Evolutionary conservation across 2,113 vertebrate genomes (phyloP), one percentile per base, ranked within the genome.

Genomic region (Saccopteryx bilineata): DNA sequence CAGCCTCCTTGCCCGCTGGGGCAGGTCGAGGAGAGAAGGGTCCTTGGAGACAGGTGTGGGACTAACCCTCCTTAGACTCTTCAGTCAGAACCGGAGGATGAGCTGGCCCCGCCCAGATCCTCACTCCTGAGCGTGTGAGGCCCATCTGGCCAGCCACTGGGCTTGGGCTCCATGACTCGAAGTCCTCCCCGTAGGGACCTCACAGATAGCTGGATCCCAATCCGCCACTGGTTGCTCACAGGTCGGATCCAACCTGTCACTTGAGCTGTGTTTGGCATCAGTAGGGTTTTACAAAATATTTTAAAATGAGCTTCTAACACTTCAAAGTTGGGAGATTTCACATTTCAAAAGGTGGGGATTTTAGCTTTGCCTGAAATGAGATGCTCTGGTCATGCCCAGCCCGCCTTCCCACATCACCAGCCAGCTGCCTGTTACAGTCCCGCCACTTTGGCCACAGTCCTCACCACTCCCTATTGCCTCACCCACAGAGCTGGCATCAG

Each of bases 341-440:
- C 79, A 33, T 80, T 92, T 90, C 52, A 68, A 63, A 79, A 91
- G 54, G 33, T 19, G 26, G 71, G 39, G 68, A 26, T 80, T 83
- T 85, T 33, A 69, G 52, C n/a, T 80, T 83, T 72, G 75, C 71
- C n/a, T 33, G 14, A 56, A 82, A 31, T 5, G 12, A 78, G 60
- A 21, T 2, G 2, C 23, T 4, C 65, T 12, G 28, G 26, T 39
- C 13, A 0, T 9, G 6, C 65, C 12, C 8, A 26, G 28, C 26
- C 78, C n/a, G n/a, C 28, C 7, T 26, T 46, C 46, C 54, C 26
- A 1, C 2, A 19, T 28, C 18, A 2, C 60, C 28, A 28, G 54
- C 28, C 11, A 1, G 61, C 82, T 61, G 60, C 71, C 56, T 11
- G 18, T 24, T 5, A 0, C 2, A 24, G 60, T 60, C 15, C 54